Conservation (phyloP, 2,113 vertebrate species). For the Salvelinus fontinalis region DNA sequence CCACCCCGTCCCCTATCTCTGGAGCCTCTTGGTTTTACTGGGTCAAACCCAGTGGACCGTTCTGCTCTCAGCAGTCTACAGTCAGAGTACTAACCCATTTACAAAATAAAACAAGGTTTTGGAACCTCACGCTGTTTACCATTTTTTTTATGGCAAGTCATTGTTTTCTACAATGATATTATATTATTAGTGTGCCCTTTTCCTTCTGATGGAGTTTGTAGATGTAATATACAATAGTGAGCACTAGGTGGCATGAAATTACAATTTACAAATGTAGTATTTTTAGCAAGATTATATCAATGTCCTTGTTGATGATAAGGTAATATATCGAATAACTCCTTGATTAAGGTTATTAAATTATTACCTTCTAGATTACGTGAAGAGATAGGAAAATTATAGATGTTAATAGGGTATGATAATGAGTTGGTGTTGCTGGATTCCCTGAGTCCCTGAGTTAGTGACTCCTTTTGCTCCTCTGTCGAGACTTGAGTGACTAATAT, state of each 20-base stretch:
- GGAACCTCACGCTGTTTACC: slow-evolving; percentile 83
- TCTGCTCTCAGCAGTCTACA: slow-evolving; percentile 90
- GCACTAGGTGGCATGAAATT: slow-evolving; percentile 46
- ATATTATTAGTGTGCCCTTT: not conserved
- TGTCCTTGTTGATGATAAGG: not conserved
- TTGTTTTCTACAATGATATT: slow-evolving; percentile 13
- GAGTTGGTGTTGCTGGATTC: not conserved
- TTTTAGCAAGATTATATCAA: not conserved
- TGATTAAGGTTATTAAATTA: not conserved
- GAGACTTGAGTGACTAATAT: not conserved
- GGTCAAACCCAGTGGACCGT: slow-evolving; percentile 82
- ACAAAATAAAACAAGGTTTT: slow-evolving; percentile 66
- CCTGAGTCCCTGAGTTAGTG: slow-evolving; percentile 1
- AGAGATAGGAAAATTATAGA: not conserved
- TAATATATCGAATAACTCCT: not conserved
- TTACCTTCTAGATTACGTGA: not conserved
- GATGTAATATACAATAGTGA: not conserved
- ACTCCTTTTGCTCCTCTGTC: not conserved
- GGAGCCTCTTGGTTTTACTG: slow-evolving; percentile 85
- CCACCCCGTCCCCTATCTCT: slow-evolving; percentile 77
- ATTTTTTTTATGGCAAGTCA: slow-evolving; percentile 24
- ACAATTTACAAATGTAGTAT: not conserved
- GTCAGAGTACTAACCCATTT: slow-evolving; percentile 87
- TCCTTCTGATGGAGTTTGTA: not conserved
- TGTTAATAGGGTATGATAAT: not conserved